These are phyloP conservation scores for Drosophila subobscura DNA, from an alignment of 1,140 invertebrate genomes.

Conservation along the genomic window DNA sequence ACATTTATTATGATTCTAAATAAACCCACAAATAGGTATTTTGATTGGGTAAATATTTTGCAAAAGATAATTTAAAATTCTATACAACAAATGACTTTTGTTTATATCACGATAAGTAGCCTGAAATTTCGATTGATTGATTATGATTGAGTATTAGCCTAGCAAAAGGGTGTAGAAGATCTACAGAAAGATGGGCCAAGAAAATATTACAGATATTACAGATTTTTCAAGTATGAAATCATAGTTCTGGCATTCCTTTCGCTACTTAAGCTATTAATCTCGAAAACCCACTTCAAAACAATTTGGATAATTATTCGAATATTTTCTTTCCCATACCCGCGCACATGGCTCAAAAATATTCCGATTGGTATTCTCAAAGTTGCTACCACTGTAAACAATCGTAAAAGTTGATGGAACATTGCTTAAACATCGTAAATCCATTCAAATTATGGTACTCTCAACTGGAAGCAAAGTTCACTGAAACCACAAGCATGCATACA, in stretches of 20 bases:
- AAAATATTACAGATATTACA: neutral
- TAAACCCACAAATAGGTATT: slow-evolving; percentile 6
- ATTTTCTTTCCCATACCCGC: slow-evolving; percentile 6
- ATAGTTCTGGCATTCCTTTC: neutral
- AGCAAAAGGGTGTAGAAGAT: neutral
- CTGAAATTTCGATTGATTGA: slow-evolving; percentile 23
- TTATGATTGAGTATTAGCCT: slow-evolving; percentile 10
- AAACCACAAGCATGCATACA: slow-evolving; percentile 49
- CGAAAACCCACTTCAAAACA: no score
- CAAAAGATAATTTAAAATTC: neutral
- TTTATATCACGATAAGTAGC: neutral
- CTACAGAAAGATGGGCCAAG: neutral
- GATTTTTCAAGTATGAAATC: neutral
- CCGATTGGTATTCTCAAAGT: neutral
- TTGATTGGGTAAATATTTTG: neutral
- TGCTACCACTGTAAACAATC: slow-evolving; percentile 6
- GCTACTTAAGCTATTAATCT: no score
- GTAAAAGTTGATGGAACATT: slow-evolving; percentile 30
- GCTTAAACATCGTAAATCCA: slow-evolving; percentile 34
- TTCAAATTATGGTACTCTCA: slow-evolving; percentile 29
- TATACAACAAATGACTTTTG: no score
- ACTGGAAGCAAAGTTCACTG: slow-evolving; percentile 6
- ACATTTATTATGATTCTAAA: slow-evolving; percentile 30
- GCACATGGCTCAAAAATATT: slow-evolving; percentile 30
- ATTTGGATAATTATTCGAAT: neutral